A percentile compares a stretch with the other conserved stretches of the same genome.
These are phyloP conservation scores for Heterodera carotae DNA, from an alignment of 1,140 invertebrate species.

Conservation along the genomic window DNA sequence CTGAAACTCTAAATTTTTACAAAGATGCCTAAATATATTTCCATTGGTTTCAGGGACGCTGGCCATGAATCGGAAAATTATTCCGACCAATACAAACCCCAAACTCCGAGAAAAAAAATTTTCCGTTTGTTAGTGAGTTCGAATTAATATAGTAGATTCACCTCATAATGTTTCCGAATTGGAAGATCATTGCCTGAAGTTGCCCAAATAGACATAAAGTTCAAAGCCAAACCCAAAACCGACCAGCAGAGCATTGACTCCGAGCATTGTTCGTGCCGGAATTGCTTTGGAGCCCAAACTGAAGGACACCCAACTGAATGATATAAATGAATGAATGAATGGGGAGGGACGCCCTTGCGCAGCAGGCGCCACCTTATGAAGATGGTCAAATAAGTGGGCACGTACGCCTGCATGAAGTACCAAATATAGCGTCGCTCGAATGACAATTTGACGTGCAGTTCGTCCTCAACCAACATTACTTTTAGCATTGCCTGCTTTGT, in stretches of 20 bases:
- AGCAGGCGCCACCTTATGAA: conserved; percentile 52
- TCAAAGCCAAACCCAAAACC: not conserved
- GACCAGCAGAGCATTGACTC: conserved; percentile 56
- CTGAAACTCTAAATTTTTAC: too few species aligned
- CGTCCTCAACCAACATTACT: conserved; percentile 39
- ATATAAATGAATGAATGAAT: too few species aligned
- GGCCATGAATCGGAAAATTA: too few species aligned
- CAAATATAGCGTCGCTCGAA: conserved; percentile 55
- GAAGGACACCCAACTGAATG: conserved; percentile 61
- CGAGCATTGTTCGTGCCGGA: conserved; percentile 63
- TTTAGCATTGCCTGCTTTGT: not conserved
- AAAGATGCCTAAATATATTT: too few species aligned
- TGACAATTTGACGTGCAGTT: conserved; percentile 60
- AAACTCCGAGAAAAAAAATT: too few species aligned
- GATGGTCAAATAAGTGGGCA: conserved; percentile 64
- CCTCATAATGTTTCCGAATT: conserved; percentile 65
- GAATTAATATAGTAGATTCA: too few species aligned
- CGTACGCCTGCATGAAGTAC: conserved; percentile 65
- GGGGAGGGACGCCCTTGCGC: not conserved
- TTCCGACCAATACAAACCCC: too few species aligned
- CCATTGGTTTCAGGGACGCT: too few species aligned
- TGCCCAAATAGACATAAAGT: not conserved
- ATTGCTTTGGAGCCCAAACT: conserved; percentile 63
- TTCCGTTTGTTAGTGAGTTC: too few species aligned
- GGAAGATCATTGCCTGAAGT: conserved; percentile 61